A percentile compares a stretch with the other conserved stretches of the same genome.
These are phyloP conservation scores for Sceloporus undulatus DNA, from an alignment of 2,113 vertebrate genomes.

Conservation along the genomic window DNA sequence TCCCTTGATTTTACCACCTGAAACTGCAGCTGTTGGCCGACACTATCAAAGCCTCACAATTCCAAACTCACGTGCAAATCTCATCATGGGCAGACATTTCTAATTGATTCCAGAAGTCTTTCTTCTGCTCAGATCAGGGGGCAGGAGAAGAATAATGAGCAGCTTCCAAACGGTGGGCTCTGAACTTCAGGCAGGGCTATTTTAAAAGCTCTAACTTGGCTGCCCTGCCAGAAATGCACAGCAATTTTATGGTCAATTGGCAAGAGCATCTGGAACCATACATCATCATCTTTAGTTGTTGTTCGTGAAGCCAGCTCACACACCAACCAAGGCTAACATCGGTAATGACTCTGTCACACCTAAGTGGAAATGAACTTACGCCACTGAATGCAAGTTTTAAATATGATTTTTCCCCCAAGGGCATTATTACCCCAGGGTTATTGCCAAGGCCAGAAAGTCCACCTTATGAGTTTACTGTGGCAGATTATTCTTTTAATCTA, in stretches of 20 bases:
- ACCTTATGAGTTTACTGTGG: slow-evolving; percentile 39
- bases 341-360: slow-evolving; percentile 79
- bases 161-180: slow-evolving; percentile 82
- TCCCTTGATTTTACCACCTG: slow-evolving; percentile 88
- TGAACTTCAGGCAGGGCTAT: slow-evolving; percentile 78
- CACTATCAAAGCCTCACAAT: slow-evolving; percentile 82
- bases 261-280: slow-evolving; percentile 92
- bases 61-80: slow-evolving; percentile 92
- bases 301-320: slow-evolving; percentile 82
- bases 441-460: slow-evolving; percentile 59
- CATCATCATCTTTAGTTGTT: slow-evolving; percentile 82
- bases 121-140: slow-evolving; percentile 81
- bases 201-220: slow-evolving; percentile 84
- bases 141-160: slow-evolving; percentile 87
- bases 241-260: slow-evolving; percentile 99
- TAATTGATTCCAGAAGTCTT: slow-evolving; percentile 97
- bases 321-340: slow-evolving; percentile 76
- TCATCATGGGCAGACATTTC: slow-evolving; percentile 93
- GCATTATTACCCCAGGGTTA: slow-evolving; percentile 63
- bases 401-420: slow-evolving; percentile 68
- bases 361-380: slow-evolving; percentile 76
- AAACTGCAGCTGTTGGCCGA: slow-evolving; percentile 90
- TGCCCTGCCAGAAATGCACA: slow-evolving; percentile 85
- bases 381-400: slow-evolving; percentile 64
- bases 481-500: slow-evolving; percentile 52